Evolutionary conservation across 2,113 vertebrate genomes (phyloP).

Genomic region (Sisor rabdophorus): DNA sequence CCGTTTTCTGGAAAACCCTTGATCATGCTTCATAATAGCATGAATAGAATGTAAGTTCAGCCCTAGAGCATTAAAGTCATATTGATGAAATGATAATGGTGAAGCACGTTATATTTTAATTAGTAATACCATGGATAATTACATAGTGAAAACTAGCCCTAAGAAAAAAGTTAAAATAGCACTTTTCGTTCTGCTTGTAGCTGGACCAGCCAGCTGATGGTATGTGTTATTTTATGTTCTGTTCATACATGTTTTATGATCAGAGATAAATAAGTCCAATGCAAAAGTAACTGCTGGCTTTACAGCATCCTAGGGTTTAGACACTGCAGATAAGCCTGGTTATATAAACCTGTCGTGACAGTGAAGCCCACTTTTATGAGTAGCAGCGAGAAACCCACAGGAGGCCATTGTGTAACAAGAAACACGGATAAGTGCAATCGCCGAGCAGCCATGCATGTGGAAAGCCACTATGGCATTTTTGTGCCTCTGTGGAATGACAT

Average conservation of each 20-base stretch:
- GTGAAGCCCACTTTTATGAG: conserved; percentile 9
- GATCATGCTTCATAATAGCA: not conserved
- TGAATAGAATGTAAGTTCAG: not conserved
- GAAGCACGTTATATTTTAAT: not conserved
- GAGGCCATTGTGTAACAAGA: conserved; percentile 42
- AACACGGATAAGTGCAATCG: conserved; percentile 32
- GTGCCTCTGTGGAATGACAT: conserved; percentile 35
- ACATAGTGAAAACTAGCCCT: not conserved
- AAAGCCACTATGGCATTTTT: conserved; percentile 40
- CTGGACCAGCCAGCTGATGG: not conserved
- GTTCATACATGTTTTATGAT: conserved; percentile 25
- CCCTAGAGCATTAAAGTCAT: not conserved
- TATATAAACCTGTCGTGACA: conserved; percentile 37
- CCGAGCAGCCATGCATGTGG: conserved; percentile 16
- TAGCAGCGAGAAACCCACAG: conserved; percentile 13
- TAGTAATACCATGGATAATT: not conserved
- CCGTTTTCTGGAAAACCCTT: not conserved
- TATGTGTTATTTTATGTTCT: not conserved
- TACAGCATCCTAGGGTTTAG: conserved; percentile 3
- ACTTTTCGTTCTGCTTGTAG: not conserved
- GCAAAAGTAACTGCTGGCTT: not conserved
- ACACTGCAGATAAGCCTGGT: conserved; percentile 22
- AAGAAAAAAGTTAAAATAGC: not conserved
- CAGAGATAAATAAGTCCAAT: not conserved
- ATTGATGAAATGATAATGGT: not conserved